phyloP scores from a whole-genome alignment of 2,113 vertebrate species.

The Cololabis saira region DNA sequence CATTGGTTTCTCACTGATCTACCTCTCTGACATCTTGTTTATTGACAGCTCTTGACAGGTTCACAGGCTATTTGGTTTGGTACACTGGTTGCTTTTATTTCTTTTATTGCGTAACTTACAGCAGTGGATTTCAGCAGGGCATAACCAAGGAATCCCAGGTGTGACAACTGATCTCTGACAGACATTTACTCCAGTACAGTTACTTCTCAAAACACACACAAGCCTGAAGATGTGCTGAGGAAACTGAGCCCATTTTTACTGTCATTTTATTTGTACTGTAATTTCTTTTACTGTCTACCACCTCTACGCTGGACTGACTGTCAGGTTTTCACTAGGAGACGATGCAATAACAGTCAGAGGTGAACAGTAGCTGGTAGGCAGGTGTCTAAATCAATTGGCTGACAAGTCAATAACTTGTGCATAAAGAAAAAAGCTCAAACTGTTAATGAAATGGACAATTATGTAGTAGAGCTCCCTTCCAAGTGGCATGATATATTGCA shows the following conservation, averaged over 20 bases:
- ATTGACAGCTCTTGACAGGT: constrained; percentile 21
- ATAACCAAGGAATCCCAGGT: constrained; percentile 43
- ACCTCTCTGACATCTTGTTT: background rate
- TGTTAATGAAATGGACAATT: constrained; percentile 7
- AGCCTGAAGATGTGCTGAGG: constrained; percentile 31
- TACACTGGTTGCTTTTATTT: background rate
- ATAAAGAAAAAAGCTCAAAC: constrained; percentile 1
- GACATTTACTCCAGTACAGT: constrained; percentile 15
- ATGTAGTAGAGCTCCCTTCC: too few relatives aligned
- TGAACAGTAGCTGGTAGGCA: background rate
- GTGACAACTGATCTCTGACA: constrained; percentile 46
- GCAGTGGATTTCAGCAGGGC: constrained; percentile 42
- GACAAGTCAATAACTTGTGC: constrained; percentile 3
- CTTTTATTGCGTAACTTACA: background rate
- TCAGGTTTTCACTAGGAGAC: background rate
- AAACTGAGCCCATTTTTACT: constrained; percentile 19
- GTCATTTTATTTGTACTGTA: too few relatives aligned
- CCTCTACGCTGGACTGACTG: background rate
- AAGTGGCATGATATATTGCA: too few relatives aligned
- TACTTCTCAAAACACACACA: constrained; percentile 13
- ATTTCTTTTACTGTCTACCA: constrained; percentile 28
- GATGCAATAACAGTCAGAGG: background rate
- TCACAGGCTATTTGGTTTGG: constrained; percentile 23
- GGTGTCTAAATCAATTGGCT: background rate
- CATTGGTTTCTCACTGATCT: background rate